Conservation (phyloP, 2,888 invertebrate species). For the Tiliacea citrago region DNA sequence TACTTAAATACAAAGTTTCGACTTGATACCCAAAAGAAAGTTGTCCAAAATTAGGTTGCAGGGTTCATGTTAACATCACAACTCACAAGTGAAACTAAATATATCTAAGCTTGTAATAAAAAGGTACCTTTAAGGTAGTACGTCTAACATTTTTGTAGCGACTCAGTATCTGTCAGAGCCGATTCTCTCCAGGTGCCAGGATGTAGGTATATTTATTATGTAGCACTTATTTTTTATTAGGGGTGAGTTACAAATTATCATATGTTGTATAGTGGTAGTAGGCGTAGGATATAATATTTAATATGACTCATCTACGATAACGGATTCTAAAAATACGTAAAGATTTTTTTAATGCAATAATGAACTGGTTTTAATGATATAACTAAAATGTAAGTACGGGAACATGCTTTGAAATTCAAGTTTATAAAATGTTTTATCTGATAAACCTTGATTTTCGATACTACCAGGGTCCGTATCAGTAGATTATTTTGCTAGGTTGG, state of each 20-base stretch:
- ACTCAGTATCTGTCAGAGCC: background rate
- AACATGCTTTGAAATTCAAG: background rate
- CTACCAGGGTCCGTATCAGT: background rate
- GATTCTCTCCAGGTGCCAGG: background rate
- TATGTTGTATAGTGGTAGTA: background rate
- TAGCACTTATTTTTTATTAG: background rate
- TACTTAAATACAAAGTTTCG: background rate
- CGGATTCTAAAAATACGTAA: background rate
- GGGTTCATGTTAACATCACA: background rate
- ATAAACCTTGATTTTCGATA: background rate
- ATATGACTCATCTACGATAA: background rate
- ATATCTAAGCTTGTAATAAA: background rate
- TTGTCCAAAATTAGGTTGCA: background rate
- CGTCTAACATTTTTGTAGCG: too few species aligned
- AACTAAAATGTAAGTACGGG: background rate
- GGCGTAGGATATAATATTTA: background rate
- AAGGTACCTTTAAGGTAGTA: background rate
- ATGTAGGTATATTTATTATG: constrained; percentile 1
- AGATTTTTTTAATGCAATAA: background rate
- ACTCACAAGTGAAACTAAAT: background rate
- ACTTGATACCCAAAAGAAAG: background rate
- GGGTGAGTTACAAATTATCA: background rate
- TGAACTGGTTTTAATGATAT: background rate
- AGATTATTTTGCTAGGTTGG: background rate
- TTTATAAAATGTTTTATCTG: background rate